phyloP scores from a whole-genome alignment of 1,140 invertebrate genomes.

The Hyles vespertilio region DNA sequence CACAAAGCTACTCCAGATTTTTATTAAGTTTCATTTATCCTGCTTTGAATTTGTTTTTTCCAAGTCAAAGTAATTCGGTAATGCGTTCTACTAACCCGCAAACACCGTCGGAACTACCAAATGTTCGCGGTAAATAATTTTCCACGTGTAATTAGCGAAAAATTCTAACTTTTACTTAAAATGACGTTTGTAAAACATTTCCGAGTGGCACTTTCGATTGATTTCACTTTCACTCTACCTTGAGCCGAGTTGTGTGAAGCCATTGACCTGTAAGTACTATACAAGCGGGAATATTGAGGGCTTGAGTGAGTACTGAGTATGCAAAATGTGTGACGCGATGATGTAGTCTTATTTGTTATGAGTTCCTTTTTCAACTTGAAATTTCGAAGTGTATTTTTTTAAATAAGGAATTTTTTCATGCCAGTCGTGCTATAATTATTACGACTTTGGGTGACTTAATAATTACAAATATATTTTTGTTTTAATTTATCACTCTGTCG shows the following conservation, averaged over 20 bases:
- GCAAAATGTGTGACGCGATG: no score
- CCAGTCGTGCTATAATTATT: no score
- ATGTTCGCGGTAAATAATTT: background rate
- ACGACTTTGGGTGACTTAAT: no score
- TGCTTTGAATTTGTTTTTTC: no score
- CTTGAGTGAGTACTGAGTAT: background rate
- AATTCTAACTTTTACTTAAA: conserved; percentile 4
- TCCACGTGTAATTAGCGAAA: conserved; percentile 5
- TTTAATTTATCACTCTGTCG: no score
- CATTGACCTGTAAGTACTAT: conserved; percentile 28
- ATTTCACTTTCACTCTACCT: conserved; percentile 41
- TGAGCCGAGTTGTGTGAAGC: conserved; percentile 23
- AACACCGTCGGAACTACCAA: no score
- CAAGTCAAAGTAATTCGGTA: no score
- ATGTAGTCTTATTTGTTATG: no score
- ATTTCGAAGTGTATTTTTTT: background rate
- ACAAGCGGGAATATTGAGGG: background rate
- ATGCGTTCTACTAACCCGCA: no score
- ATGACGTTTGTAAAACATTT: conserved; percentile 8
- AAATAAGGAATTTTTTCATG: background rate
- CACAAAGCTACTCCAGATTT: no score
- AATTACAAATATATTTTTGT: no score
- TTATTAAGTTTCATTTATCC: no score
- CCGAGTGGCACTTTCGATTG: conserved; percentile 31
- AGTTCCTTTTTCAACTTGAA: background rate